Base-by-base conservation (phyloP, 2,888 invertebrate species). In the Melikaiella ostensackeni region DNA sequence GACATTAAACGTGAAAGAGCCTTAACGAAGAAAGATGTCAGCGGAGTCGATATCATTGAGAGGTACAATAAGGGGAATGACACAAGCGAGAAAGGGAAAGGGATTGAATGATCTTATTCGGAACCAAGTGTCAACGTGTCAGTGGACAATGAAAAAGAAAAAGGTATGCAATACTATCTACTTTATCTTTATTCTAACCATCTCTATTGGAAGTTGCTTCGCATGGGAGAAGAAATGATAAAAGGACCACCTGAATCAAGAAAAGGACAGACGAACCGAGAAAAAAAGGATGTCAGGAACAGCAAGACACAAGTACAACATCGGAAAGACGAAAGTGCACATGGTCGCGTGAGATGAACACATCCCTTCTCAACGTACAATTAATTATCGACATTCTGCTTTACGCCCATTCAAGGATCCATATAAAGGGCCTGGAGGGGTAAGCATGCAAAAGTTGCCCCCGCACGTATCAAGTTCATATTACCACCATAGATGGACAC, bases 321-420 rank as follows among this genome's bases (percentile, higher is more conserved):
- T 64, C 75, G 75, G 77, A 66, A 79, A 79, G 78, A 81, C 79
- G 78, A 81, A 81, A 81, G 70, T 80, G 75, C 70, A 78, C 78
- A 81, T 77, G 74, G 76, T 76, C 87, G 89, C 89, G 89, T 89
- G 89, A 89, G 87, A 88, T 85, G 86, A 86, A 84, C 87, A 84
- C 89, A 89, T 89, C 88, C 86, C 87, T 89, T 85, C 86, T 88
- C 82, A 83, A 84, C 84, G 83, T 86, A 88, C 87, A 89, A 89
- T 89, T 89, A 89, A 89, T 89, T 89, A 88, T 88, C 85, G 84
- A 86, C 86, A 89, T 89, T 66, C 38, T 64, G 38, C 64, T 64
- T 64, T 64, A 42, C 38, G 5, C n/a, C 38, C 66, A 30, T 66
- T 66, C 46, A 66, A 46, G 19, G 9, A 50, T 30, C 27, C 66